A percentile compares a stretch with the other conserved stretches of the same genome.
These are phyloP conservation scores for Galeopsomyia nigrocyanea DNA, from an alignment of 2,888 invertebrate genomes.

Conservation along the genomic window DNA sequence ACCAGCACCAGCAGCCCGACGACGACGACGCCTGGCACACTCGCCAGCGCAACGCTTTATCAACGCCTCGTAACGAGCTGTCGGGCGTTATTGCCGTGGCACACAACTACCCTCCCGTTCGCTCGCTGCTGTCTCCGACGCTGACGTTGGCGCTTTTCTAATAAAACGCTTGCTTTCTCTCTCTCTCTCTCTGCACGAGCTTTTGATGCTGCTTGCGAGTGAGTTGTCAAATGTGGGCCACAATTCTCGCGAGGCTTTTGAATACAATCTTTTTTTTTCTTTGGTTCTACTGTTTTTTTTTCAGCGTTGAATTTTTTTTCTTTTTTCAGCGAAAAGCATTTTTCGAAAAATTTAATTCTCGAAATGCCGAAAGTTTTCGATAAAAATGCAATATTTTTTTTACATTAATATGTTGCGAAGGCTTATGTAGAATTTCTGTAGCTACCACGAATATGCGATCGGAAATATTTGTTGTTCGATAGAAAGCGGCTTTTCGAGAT, in stretches of 20 bases:
- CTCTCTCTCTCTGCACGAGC: background rate
- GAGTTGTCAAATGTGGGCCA: conserved; percentile 4
- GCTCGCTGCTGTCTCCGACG: conserved; percentile 55
- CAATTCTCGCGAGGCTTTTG: background rate
- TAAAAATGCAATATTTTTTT: too few species aligned
- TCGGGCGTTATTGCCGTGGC: conserved; percentile 64
- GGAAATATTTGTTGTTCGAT: too few species aligned
- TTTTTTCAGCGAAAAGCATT: too few species aligned
- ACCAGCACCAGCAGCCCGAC: too few species aligned
- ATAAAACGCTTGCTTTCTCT: conserved; percentile 60
- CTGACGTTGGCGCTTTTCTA: conserved; percentile 65
- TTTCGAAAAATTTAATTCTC: too few species aligned
- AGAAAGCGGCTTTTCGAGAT: too few species aligned
- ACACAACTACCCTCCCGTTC: too few species aligned
- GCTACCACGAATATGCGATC: too few species aligned
- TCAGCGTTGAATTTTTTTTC: conserved; percentile 12
- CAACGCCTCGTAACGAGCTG: conserved; percentile 67
- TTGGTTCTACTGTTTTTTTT: background rate
- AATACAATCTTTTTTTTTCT: background rate
- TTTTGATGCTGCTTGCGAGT: background rate
- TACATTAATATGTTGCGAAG: too few species aligned
- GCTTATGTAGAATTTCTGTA: too few species aligned
- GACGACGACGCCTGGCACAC: background rate
- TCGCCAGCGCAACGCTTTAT: conserved; percentile 59
- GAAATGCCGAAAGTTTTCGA: too few species aligned